Base-by-base conservation (phyloP, 2,888 invertebrate genomes). In the Drosophila koepferae region DNA sequence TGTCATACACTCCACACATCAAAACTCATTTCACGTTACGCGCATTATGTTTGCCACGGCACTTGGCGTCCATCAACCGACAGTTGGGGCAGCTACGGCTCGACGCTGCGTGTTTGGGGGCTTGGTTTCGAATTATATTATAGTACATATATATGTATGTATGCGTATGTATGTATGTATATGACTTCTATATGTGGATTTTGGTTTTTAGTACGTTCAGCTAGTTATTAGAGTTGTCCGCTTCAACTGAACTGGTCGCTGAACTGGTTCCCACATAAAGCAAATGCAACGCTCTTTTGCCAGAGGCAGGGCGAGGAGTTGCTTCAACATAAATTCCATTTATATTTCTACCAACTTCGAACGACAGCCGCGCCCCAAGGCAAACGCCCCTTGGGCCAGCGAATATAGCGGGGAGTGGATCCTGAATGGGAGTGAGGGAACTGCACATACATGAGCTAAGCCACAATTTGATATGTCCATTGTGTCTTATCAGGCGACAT, bases 381-480 rank as follows among this genome's bases (percentile, higher is more conserved):
- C 76, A 64, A 66, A 72, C 65, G 72, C 81, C 78, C 79, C 65
- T 49, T 62, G 67, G 71, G 71, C 44, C 40, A 62, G 49, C 48
- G 28, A 38, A 38, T 31, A 28, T n/a, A 41, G 31, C 41, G 44
- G 34, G 6, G 34, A 8, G 41, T 36, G 43, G 41, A 16, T 34
- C 6, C 28, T 16, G 34, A 1, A 9, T 9, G 20, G 46, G 34
- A 1, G 7, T 9, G 20, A 41, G 23, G 48, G 59, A 2, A 48
- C 44, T 63, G 58, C 76, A 58, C 84, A 51, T 20, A 81, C 74
- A 75, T 71, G 82, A 81, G 83, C 78, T 89, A 88, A 90, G 91
- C 90, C 91, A 90, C 91, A 91, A 89, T 91, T 91, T 91, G 91
- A 91, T 90, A 88, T 91, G 92, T 91, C 91, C 91, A 91, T 91